Conservation (phyloP, 2,113 vertebrate species). For the Nothobranchius furzeri region DNA sequence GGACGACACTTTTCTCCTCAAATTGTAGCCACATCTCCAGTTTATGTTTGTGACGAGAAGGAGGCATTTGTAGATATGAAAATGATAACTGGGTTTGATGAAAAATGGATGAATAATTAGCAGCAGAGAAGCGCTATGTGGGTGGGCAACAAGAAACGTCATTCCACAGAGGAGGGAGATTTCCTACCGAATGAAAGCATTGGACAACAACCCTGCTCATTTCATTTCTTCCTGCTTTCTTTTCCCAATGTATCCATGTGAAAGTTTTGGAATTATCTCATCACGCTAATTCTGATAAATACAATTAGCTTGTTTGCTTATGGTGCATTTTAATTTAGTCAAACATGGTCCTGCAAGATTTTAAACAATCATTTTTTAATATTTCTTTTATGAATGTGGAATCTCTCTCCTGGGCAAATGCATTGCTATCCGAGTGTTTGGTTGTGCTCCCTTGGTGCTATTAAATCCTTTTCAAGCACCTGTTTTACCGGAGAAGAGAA, state of each 20-base stretch:
- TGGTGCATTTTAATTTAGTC: conserved; percentile 22
- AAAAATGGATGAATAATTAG: no score
- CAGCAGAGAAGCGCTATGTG: no score
- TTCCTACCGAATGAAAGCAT: neutral
- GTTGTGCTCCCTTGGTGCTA: conserved; percentile 29
- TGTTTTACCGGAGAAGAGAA: conserved; percentile 27
- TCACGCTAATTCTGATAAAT: conserved; percentile 9
- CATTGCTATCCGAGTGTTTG: conserved; percentile 35
- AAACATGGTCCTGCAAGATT: conserved; percentile 15
- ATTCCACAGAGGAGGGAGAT: no score
- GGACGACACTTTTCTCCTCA: no score
- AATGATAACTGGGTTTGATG: no score
- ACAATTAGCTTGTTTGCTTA: conserved; percentile 10
- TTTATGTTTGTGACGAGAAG: no score
- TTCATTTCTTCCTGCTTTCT: neutral
- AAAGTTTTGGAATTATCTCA: conserved; percentile 6
- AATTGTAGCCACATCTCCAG: no score
- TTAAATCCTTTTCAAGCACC: conserved; percentile 45
- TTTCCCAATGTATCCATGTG: neutral
- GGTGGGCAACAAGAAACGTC: neutral
- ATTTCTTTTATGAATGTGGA: conserved; percentile 11
- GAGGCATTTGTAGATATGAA: no score
- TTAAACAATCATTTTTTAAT: neutral
- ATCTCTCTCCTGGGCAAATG: conserved; percentile 21
- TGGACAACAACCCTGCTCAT: neutral